Conservation (phyloP, 2,797 vertebrate genomes). For the Tarsius wallacei region DNA sequence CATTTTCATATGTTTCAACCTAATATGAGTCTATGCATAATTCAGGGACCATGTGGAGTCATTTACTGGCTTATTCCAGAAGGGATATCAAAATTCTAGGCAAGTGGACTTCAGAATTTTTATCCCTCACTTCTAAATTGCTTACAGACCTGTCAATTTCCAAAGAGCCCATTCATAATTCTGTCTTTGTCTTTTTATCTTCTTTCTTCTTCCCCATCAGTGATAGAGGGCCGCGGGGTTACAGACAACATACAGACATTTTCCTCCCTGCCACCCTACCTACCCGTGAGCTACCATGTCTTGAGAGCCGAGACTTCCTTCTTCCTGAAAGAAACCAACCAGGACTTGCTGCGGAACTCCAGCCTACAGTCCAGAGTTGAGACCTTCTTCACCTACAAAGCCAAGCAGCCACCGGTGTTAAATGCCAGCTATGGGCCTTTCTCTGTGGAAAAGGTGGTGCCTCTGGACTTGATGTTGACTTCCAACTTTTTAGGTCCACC, state of each 20-base stretch:
- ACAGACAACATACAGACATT: conserved; percentile 93
- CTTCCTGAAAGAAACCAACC: conserved; percentile 96
- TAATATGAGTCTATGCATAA: too few species aligned
- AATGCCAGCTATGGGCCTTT: conserved; percentile 96
- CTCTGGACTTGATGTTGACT: conserved; percentile 92
- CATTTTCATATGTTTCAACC: not conserved
- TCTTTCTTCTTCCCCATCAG: conserved; percentile 87
- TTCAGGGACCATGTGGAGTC: accelerated
- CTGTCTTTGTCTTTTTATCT: conserved; percentile 72
- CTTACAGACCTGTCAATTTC: not conserved
- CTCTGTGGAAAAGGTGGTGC: conserved; percentile 93
- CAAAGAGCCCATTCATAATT: accelerated
- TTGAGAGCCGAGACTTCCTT: conserved; percentile 94
- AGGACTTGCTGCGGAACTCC: conserved; percentile 95
- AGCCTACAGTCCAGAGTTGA: conserved; percentile 95
- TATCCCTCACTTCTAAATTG: not conserved
- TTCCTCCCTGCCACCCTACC: conserved; percentile 95
- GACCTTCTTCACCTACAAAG: conserved; percentile 95
- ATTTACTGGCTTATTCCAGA: not conserved
- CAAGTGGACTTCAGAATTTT: not conserved
- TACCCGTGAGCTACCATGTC: conserved; percentile 96
- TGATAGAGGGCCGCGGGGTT: conserved; percentile 92
- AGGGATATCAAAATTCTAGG: not conserved
- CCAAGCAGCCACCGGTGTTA: conserved; percentile 92
- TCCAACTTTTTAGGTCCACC: conserved; percentile 91